Base-by-base conservation (phyloP, 2,888 invertebrate genomes). In the Notodonta dromedarius region DNA sequence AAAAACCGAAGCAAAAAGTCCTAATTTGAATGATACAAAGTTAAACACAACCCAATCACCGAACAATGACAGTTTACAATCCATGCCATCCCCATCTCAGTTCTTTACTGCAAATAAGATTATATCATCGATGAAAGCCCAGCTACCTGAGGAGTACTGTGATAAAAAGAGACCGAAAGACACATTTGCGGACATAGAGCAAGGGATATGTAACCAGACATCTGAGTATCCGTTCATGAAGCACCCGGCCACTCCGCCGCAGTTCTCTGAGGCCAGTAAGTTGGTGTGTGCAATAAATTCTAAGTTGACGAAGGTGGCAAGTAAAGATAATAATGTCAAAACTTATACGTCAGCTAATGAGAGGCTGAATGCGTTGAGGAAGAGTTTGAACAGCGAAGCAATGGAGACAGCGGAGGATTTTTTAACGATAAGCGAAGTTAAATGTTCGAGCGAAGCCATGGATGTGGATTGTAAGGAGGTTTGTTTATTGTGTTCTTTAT, bases 51-150 rank as follows among this genome's bases (percentile, higher is more conserved):
- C 74, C 0, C 89, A 88, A 39, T 90, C 91, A 1, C 90, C 90
- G 0, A 87, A 81, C 65, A 88, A 81, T 65, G 93, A 91, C 35
- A 91, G 85, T 39, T 66, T 87, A 11, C 88, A 89, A 32, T 88
- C 90, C 0, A 81, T 82, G 6, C 85, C 89, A 24, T 91, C 91
- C 6, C 90, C 92, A 0, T 92, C 93, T 46, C 93, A 93, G 62
- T 93, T 93, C 70, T 86, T 92, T 62, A 86, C 92, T 0, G 93
- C 92, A 2, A 93, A 90, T 62, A 93, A 92, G 82, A 92, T 93
- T 48, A 87, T 93, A 67, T 90, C 85, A 5, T 88, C 93, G 2
- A 93, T 93, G 90, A 93, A 91, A 78, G 91, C 93, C 8, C 93
- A 93, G 61, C 70, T 93, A 57, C 89, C 91, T 6, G 92, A 93